Evolutionary conservation across 2,888 invertebrate species (phyloP), one percentile per base, ranked within the genome.

Genomic region (Drosophila dives): DNA sequence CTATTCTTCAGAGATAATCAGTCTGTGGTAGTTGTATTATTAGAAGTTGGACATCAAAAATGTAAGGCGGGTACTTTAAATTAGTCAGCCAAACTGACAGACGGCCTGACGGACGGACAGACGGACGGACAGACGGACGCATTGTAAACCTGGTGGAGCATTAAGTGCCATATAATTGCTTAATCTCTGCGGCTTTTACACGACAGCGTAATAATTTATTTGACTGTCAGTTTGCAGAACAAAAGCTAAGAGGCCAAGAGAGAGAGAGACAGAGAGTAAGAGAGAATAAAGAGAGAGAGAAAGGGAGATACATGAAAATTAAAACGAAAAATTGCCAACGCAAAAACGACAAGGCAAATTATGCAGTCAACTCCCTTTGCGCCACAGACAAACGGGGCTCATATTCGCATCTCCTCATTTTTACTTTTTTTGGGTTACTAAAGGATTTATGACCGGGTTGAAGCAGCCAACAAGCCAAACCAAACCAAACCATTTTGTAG

Each of bases 161-260:
- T 91, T 90, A 87, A 87, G 90, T 87, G 90, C 83, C 90, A 85
- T 89, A 87, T 90, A 87, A 87, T 87, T 90, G 86, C 86, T 90
- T 91, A 87, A 87, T 90, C 91, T 87, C 91, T 87, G 91, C 83
- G 86, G 86, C 90, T 87, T 91, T 86, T 87, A 80, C 83, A 90
- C 88, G 89, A 90, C 90, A 90, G 86, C 80, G 81, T 80, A 90
- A 87, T 87, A 90, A 90, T 87, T 87, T 87, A 90, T 87, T 86
- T 90, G 77, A 85, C 91, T 83, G 85, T 79, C 81, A 82, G 86
- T 63, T 68, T n/a, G 40, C 70, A 64, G 81, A 40, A 51, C 69
- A 64, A 69, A 77, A 76, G 55, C 54, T 60, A 56, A 53, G 48
- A 42, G 55, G 17, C 23, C 15, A 45, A 15, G 45, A 33, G 20